Evolutionary conservation across 53 echinoderm and acorn worm species (phyloP).

Genomic region (Holothuria leucospilota): DNA sequence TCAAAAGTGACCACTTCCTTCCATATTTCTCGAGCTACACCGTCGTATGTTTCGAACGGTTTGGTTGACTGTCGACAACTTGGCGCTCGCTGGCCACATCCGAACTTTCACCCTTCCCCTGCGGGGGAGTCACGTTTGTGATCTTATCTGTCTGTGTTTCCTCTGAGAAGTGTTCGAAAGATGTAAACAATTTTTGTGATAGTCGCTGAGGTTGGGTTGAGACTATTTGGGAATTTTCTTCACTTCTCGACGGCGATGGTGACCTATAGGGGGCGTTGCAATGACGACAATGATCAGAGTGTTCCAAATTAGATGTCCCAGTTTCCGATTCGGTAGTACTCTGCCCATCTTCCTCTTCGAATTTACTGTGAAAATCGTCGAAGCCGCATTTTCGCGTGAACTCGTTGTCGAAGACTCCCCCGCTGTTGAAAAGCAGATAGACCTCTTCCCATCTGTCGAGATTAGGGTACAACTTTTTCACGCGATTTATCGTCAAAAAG

Average conservation of each 20-base stretch:
- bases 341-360: constrained; percentile 10
- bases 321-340: not conserved
- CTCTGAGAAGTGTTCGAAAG: constrained; percentile 12
- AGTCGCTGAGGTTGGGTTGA: constrained; percentile 13
- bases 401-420: constrained; percentile 91
- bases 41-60: too few species aligned
- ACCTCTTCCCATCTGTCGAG: constrained; percentile 84
- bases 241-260: not conserved
- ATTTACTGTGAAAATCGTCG: constrained; percentile 76
- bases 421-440: constrained; percentile 84
- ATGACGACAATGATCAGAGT: constrained; percentile 15
- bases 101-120: constrained; percentile 22
- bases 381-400: constrained; percentile 93
- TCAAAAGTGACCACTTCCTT: too few species aligned
- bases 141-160: constrained; percentile 9
- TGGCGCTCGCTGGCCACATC: not conserved
- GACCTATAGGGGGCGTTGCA: constrained; percentile 22
- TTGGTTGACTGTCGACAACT: too few species aligned
- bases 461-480: constrained; percentile 81
- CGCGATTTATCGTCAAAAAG: constrained; percentile 85
- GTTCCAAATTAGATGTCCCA: not conserved
- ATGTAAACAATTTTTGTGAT: constrained; percentile 2
- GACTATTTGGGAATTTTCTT: not conserved
- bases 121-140: not conserved
- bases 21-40: too few species aligned